Evolutionary conservation across 1,140 invertebrate species (phyloP), one percentile per base, ranked within the genome.

Genomic region (Tetranychus urticae): DNA sequence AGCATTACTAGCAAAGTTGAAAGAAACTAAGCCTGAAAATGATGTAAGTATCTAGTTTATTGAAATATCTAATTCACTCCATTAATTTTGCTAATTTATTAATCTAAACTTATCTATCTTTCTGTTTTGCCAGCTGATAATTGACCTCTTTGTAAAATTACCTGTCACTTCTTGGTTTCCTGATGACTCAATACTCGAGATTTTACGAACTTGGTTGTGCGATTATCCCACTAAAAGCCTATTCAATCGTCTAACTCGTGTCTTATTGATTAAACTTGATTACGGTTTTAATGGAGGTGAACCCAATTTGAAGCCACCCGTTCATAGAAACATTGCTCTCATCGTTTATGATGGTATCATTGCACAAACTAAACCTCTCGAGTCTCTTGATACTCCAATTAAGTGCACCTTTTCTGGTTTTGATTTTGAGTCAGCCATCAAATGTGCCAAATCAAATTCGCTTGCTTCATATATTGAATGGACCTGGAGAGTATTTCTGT

Each of bases 401-500:
- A 31, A 34, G 33, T 59, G 45, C 23, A 55, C 37, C 8, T 59
- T 45, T 45, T 37, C 6, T n/a, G 45, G 45, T 12, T 59, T 48
- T 55, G 50, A 35, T 52, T 36, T 35, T 42, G 52, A 58, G 3
- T 13, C 8, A 3, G n/a, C 36, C 13, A n/a, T 64, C 2, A 37
- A 36, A n/a, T 45, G 62, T 39, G 63, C 63, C 4, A 46, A 50
- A 50, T 54, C 56, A 7, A 13, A 2, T 12, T 3, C 39, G 6
- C 14, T 14, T 1, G 36, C 37, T 2, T 23, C 56, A 23, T 65
- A 61, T 50, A 42, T 36, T 23, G 31, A 56, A 58, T 65, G 62
- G 62, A 33, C 14, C 55, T 65, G 64, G 64, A 33, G 59, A 42
- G 50, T 46, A 8, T 58, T 64, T n/a, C 33, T 65, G 8, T 5